Base-by-base conservation (phyloP, 2,888 invertebrate species). In the Acanthoscelides obtectus region DNA sequence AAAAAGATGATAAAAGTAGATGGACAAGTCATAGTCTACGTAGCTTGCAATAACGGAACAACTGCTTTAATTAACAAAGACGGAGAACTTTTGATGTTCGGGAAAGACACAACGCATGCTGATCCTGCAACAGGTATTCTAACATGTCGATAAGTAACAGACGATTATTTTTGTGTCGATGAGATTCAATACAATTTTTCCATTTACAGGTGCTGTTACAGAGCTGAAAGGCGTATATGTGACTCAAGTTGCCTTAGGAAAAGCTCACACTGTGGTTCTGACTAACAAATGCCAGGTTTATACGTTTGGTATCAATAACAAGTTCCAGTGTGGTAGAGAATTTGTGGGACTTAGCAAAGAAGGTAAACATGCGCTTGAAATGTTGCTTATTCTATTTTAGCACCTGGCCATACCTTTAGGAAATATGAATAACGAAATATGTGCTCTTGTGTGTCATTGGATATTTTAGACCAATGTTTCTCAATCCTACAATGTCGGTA, bases 291-390 rank as follows among this genome's bases (percentile, higher is more conserved):
- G 99, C 0, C 92, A 94, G 78, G 91, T 98, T 2, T 98, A 93
- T 84, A 97, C 98, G 0, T 98, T 98, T 85, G 99, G 99, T 4
- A 94, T 98, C 74, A 99, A 99, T 85, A 98, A 99, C 84, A 97
- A 98, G 84, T 97, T 97, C 0, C 99, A 99, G 83, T 99, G 99
- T 86, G 99, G 99, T 3, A 88, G 97, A 75, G 95, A 95, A 79
- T 94, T 93, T 81, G 77, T 88, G 22, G 87, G 88, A 64, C 87
- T 88, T 75, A 87, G 87, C 20, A 89, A 88, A 83, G 91, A 91
- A 83, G 89, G 90, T 87, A 81, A 86, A 5, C 8, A 25, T 25
- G 3, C 4, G 25, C 25, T 5, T 8, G 8, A 25, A 25, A 25
- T n/a, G n/a, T n/a, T n/a, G n/a, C n/a, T n/a, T n/a, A n/a, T n/a